Percentiles rank a stretch among this genome's conserved stretches.
phyloP scores from a whole-genome alignment of 1,140 invertebrate species.

The Globodera rostochiensis region DNA sequence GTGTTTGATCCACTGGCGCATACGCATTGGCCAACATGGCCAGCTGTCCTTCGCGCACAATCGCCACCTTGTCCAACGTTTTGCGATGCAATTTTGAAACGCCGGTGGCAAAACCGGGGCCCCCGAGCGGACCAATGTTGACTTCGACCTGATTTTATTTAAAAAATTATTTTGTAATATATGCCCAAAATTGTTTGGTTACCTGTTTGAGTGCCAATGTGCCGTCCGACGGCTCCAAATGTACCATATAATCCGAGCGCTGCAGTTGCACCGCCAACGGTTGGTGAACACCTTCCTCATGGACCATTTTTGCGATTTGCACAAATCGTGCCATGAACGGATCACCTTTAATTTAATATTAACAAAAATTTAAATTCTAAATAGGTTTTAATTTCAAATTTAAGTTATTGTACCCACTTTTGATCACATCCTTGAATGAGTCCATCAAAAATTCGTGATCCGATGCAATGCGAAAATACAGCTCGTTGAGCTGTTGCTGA shows the following conservation, averaged over 20 bases:
- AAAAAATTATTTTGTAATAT: not conserved
- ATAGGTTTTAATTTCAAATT: not conserved
- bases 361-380: not conserved
- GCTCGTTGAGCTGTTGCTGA: slow-evolving; percentile 53
- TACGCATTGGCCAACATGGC: not conserved
- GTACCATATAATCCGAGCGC: slow-evolving; percentile 60
- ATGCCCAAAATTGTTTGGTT: not conserved
- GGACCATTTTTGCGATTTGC: slow-evolving; percentile 51
- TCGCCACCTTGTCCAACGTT: slow-evolving; percentile 32
- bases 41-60: slow-evolving; percentile 10
- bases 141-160: slow-evolving; percentile 78
- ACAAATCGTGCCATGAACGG: slow-evolving; percentile 36
- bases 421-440: slow-evolving; percentile 55
- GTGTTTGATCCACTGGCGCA: slow-evolving; percentile 49
- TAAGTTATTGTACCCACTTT: slow-evolving; percentile 29
- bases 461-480: slow-evolving; percentile 37
- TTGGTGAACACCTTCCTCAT: slow-evolving; percentile 47
- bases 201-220: slow-evolving; percentile 53
- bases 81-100: slow-evolving; percentile 53
- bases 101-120: slow-evolving; percentile 81
- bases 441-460: slow-evolving; percentile 61
- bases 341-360: not conserved
- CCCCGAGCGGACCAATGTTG: slow-evolving; percentile 91
- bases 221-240: slow-evolving; percentile 9
- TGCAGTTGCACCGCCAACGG: slow-evolving; percentile 51